Evolutionary conservation across 23 tunicate species (phyloP).

Genomic region (Styela plicata): DNA sequence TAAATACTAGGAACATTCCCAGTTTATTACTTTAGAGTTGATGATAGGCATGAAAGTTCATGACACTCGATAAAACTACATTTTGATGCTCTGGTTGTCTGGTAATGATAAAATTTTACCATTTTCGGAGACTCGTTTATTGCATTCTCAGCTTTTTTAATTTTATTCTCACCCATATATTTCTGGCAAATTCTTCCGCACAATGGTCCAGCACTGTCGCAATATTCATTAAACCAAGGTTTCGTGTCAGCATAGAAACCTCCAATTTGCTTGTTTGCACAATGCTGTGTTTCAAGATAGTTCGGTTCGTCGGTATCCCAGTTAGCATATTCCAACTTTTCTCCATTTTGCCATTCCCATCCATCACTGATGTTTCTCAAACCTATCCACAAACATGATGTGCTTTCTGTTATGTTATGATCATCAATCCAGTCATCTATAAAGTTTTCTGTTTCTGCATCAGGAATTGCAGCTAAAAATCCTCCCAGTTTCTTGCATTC

Average conservation of each 20-base stretch:
- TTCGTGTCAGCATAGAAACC: not conserved
- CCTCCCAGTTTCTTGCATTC: not conserved
- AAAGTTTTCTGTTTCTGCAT: slow-evolving; percentile 10
- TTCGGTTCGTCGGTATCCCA: slow-evolving; percentile 27
- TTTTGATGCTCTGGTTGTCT: no score
- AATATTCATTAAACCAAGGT: slow-evolving; percentile 31
- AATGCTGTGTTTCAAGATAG: slow-evolving; percentile 10
- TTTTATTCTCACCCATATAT: not conserved
- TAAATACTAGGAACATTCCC: no score
- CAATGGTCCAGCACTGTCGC: slow-evolving; percentile 14
- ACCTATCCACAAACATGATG: slow-evolving; percentile 21
- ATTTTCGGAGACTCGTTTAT: no score
- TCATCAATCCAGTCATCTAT: not conserved
- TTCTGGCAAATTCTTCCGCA: slow-evolving; percentile 29
- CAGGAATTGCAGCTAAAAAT: not conserved
- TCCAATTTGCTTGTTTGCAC: slow-evolving; percentile 11
- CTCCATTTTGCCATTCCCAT: slow-evolving; percentile 14
- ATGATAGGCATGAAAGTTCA: no score
- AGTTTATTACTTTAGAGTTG: no score
- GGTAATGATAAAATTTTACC: no score
- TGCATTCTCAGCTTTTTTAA: no score
- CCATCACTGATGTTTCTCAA: not conserved
- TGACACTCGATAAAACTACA: no score
- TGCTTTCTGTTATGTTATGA: not conserved
- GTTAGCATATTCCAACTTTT: slow-evolving; percentile 1